Conservation (phyloP, 92 coral and sea anemone species). For the Epizoanthus rinbou region DNA sequence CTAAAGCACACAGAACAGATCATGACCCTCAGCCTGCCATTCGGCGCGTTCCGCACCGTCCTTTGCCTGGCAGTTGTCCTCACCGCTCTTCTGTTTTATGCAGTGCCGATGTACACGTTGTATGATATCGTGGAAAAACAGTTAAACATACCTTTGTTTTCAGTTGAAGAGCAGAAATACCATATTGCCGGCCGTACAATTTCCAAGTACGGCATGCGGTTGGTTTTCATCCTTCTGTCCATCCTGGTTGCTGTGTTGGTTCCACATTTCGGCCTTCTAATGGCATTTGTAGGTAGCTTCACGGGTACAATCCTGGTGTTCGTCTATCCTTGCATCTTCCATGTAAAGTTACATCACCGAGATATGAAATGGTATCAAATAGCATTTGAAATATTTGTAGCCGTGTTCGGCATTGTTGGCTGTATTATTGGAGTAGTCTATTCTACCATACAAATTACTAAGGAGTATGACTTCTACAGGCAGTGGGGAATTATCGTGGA, state of each 20-base stretch:
- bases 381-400: conserved; percentile 62
- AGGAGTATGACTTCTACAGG: conserved; percentile 84
- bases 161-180: conserved; percentile 69
- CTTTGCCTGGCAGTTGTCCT: conserved; percentile 76
- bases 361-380: conserved; percentile 83
- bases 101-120: conserved; percentile 87
- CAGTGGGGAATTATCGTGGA: conserved; percentile 94
- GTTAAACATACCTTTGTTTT: conserved; percentile 77
- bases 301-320: conserved; percentile 87
- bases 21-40: conserved; percentile 86
- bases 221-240: conserved; percentile 73
- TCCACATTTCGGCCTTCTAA: conserved; percentile 86
- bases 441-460: conserved; percentile 84
- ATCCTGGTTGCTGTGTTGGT: conserved; percentile 89
- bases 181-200: conserved; percentile 57
- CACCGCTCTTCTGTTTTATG: conserved; percentile 84
- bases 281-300: conserved; percentile 92
- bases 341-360: conserved; percentile 76
- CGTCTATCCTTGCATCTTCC: conserved; percentile 87
- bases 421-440: conserved; percentile 76
- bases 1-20: conserved; percentile 90
- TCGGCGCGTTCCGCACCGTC: conserved; percentile 73
- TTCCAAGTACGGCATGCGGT: conserved; percentile 72
- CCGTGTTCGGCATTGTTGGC: conserved; percentile 70
- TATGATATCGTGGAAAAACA: conserved; percentile 89